Evolutionary conservation across 2,888 invertebrate species (phyloP), one percentile per base, ranked within the genome.

Genomic region (Buathra laborator): DNA sequence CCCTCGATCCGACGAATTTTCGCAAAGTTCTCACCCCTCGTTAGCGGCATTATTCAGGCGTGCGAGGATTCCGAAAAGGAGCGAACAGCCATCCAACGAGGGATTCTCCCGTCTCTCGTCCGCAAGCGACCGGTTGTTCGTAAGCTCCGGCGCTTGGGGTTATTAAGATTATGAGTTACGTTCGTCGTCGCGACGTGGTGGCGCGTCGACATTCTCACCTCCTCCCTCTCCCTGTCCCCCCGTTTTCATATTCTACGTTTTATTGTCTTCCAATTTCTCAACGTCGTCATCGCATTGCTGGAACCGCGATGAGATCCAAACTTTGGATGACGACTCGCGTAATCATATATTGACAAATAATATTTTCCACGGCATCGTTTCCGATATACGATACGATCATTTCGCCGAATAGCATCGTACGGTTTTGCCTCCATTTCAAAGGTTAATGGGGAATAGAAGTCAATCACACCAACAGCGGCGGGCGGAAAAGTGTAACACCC

Each of bases 1-100:
- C 24, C 51, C 37, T 1, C 37, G 37, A 19, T 29, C 46, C 44
- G 66, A 72, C 59, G 76, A 84, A 84, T 66, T 80, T 84, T 80
- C 76, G 66, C 59, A 37, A 84, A 84, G 64, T 84, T 84, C 80
- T 76, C 75, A 80, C 37, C 83, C 37, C 78, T 84, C 80, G 80
- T 80, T 84, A 80, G 75, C 70, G 48, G 80, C 80, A 80, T 84
- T 84, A 84, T 84, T 80, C 84, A 84, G 32, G 70, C 76, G 66
- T 80, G 83, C 75, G n/a, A 76, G 71, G 80, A 84, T 83, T 79
- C 75, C 68, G 19, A 74, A 79, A 74, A 70, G 78, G 79, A 68
- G 44, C 62, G 44, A 51, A 44, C 44, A 70, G 70, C 48, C 75
- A 48, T 16, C 70, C 48, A 67, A 56, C 71, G 59, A 37, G 29